Base-by-base conservation (phyloP, 2,888 invertebrate genomes). In the Iselma pallidipennis region DNA sequence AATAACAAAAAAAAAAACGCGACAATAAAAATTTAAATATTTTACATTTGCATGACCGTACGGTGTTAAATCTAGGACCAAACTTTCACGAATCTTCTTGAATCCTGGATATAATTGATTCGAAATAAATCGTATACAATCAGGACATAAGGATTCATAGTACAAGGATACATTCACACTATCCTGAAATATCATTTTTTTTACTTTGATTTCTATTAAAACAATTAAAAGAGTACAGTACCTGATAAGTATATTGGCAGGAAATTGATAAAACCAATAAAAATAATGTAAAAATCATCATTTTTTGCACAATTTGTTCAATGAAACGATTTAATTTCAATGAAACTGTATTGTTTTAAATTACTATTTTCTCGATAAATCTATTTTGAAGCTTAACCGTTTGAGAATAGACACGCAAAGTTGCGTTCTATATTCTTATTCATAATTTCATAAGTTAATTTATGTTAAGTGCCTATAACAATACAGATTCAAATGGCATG, bases 71-170 rank as follows among this genome's bases (percentile, higher is more conserved):
- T 16, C 71, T 21, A 69, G 14, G 12, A 28, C 29, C 10, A 70
- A 29, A 49, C 23, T 45, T 6, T 63, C 55, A 7, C 37, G 19
- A 7, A 68, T 28, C 19, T 53, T 31, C 14, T 60, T 7, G 33
- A 81, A 83, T 0, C 77, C 72, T 0, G 83, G 82, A 31, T 73
- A 67, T 4, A 85, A 72, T 69, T 85, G 82, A 1, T 74, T 66
- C 1, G 61, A 77, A 25, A 85, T 75, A 68, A 84, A 85, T 21
- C 68, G 64, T 5, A 78, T 77, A 63, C 84, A 85, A 73, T 84
- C 84, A 0, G 82, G 80, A 68, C 85, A 85, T 16, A 84, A 73
- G 1, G 84, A 76, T 70, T 85, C 85, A 68, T 85, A 85, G 71
- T 83, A 85, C 10, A 85, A 76, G 1, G 78, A 77, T 2, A 85